Conservation (phyloP, 2,888 invertebrate genomes). For the Spodoptera littoralis region DNA sequence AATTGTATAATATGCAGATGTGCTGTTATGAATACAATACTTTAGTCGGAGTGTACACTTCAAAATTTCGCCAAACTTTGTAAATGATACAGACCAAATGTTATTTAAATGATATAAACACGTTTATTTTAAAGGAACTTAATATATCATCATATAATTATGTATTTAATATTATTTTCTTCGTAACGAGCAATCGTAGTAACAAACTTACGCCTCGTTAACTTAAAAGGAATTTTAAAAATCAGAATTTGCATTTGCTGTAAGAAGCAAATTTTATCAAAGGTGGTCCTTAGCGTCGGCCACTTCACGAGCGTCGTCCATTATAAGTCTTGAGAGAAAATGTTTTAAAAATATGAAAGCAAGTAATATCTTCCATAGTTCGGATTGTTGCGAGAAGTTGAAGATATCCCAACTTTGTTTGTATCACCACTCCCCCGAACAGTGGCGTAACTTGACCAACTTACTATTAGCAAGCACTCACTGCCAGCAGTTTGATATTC, state of each 20-base stretch:
- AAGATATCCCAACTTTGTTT: conserved; percentile 36
- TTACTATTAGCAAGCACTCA: conserved; percentile 29
- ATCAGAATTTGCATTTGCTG: conserved; percentile 41
- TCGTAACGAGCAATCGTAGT: conserved; percentile 5
- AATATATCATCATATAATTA: not conserved
- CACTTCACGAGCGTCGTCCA: conserved; percentile 8
- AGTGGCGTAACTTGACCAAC: conserved; percentile 4
- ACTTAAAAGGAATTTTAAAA: conserved; percentile 13
- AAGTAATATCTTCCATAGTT: conserved; percentile 7
- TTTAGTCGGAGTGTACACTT: no score
- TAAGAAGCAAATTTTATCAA: conserved; percentile 44
- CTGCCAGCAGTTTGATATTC: conserved; percentile 13
- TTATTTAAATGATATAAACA: no score
- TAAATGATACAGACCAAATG: no score
- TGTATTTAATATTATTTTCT: conserved; percentile 11
- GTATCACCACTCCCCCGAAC: conserved; percentile 16
- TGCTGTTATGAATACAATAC: no score
- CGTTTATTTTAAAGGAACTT: no score
- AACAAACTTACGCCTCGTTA: conserved; percentile 11
- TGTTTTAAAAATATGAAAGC: conserved; percentile 21
- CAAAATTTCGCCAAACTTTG: no score
- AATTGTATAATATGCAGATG: no score
- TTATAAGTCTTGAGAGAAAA: conserved; percentile 17
- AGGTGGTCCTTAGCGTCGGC: conserved; percentile 1
- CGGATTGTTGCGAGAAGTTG: conserved; percentile 22